These are phyloP conservation scores for Brachyrhaphis roseni DNA, from an alignment of 2,797 vertebrate species.

Conservation along the genomic window DNA sequence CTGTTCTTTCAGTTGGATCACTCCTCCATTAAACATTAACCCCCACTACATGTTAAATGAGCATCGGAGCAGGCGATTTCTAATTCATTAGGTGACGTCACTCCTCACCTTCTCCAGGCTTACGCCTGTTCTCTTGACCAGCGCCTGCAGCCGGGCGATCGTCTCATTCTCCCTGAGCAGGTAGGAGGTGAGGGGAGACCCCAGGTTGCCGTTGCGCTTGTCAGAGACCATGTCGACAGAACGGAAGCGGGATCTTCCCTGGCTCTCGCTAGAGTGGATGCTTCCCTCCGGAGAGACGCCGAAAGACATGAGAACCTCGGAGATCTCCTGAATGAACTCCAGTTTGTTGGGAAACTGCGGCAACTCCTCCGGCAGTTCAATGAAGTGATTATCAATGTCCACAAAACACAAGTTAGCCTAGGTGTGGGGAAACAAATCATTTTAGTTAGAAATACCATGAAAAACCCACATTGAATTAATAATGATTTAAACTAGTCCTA, in stretches of 20 bases:
- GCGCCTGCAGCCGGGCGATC: conserved; percentile 93
- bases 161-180: conserved; percentile 97
- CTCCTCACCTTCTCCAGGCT: conserved; percentile 92
- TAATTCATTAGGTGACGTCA: conserved; percentile 9
- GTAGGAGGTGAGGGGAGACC: conserved; percentile 90
- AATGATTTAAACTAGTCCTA: conserved; percentile 4
- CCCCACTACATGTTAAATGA: background rate
- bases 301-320: conserved; percentile 92
- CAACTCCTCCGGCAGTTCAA: conserved; percentile 96
- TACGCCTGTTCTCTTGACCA: conserved; percentile 97
- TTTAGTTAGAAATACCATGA: background rate
- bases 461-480: no score
- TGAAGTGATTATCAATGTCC: conserved; percentile 98
- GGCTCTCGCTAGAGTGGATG: conserved; percentile 87
- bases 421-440: background rate
- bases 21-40: background rate
- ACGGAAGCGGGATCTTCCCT: conserved; percentile 86
- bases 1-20: background rate
- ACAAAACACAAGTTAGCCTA: conserved; percentile 99
- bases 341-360: conserved; percentile 99
- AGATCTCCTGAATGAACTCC: conserved; percentile 98
- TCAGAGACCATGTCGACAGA: conserved; percentile 89
- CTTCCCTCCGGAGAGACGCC: conserved; percentile 92
- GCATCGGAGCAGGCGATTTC: background rate
- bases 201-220: conserved; percentile 96